Evolutionary conservation across 1,140 invertebrate genomes (phyloP).

Genomic region (Copidosoma floridanum): DNA sequence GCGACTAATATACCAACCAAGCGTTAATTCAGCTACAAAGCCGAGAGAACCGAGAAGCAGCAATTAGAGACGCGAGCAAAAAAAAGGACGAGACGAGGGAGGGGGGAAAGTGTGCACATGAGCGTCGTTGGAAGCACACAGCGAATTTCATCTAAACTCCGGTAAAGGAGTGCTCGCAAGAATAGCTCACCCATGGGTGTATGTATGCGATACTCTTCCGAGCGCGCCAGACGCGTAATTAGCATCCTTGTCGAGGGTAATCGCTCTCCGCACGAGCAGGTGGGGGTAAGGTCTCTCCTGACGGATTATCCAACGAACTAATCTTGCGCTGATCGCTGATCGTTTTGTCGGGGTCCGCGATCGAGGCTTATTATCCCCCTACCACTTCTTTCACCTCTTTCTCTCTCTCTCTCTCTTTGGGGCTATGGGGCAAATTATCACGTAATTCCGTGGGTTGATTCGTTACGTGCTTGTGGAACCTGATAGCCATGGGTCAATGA

Average conservation of each 20-base stretch:
- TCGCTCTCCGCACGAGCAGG: background rate
- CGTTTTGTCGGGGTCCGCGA: constrained; percentile 8
- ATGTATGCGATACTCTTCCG: background rate
- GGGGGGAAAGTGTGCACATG: too few species aligned
- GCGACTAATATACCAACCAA: too few species aligned
- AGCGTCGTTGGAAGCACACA: background rate
- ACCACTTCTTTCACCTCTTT: background rate
- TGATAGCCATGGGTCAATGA: constrained; percentile 1
- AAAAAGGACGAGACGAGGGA: too few species aligned
- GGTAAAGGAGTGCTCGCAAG: too few species aligned
- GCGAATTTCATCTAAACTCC: constrained; percentile 5
- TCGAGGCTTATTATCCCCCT: background rate
- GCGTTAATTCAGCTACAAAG: too few species aligned
- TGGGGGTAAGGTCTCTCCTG: constrained; percentile 1
- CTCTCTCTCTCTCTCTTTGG: background rate
- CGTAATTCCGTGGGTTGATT: constrained; percentile 16
- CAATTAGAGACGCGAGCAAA: background rate
- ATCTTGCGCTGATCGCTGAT: constrained; percentile 14
- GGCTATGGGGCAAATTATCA: constrained; percentile 13
- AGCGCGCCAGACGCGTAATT: constrained; percentile 13
- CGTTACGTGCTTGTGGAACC: constrained; percentile 18
- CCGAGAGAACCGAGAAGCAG: background rate
- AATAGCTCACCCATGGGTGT: too few species aligned
- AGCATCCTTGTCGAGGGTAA: constrained; percentile 10
- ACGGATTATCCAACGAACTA: constrained; percentile 21